Conservation (phyloP, 2,797 vertebrate genomes). For the Balearica regulorum region DNA sequence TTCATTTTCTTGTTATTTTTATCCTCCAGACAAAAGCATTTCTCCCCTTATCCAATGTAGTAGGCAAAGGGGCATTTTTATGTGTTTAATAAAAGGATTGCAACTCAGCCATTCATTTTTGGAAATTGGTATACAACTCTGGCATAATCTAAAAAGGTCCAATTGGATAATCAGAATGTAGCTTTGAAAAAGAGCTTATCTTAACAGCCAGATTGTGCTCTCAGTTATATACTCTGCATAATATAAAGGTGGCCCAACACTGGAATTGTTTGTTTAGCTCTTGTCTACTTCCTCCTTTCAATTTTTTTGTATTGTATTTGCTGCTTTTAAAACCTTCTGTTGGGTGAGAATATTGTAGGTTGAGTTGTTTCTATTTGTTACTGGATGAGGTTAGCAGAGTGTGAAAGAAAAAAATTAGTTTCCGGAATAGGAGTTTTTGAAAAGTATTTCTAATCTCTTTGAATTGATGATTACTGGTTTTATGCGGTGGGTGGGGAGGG, state of each 20-base stretch:
- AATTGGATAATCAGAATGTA: not conserved
- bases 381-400: not conserved
- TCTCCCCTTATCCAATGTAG: not conserved
- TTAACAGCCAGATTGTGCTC: not conserved
- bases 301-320: not conserved
- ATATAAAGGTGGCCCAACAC: not conserved
- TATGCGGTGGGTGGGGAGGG: not conserved
- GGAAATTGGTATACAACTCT: not conserved
- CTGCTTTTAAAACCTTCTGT: not conserved
- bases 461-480: not conserved
- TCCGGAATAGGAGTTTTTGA: not conserved
- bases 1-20: not conserved
- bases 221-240: not conserved
- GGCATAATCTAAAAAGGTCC: not conserved
- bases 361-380: not conserved
- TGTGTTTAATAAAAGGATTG: not conserved
- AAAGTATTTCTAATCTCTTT: not conserved
- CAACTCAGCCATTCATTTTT: not conserved
- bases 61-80: not conserved
- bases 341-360: not conserved
- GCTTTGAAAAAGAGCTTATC: constrained; percentile 14
- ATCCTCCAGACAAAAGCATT: not conserved
- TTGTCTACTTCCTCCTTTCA: not conserved
- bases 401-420: not conserved
- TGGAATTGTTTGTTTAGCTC: not conserved